Conservation (phyloP, 37 sponge, comb jelly and placozoan genomes). For the Crambe crambe region DNA sequence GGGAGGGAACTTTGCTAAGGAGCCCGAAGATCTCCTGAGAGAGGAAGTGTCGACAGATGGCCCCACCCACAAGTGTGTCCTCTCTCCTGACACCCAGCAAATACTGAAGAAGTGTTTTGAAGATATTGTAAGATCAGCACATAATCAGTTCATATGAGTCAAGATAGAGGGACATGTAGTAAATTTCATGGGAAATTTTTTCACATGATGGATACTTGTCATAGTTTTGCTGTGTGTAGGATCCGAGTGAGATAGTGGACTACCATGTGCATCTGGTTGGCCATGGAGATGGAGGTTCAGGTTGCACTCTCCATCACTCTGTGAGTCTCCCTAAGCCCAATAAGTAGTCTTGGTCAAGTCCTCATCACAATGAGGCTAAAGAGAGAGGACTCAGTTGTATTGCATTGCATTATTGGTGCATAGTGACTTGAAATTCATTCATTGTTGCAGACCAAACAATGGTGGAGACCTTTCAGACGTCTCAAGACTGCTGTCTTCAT, state of each 20-base stretch:
- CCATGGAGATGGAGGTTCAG: conserved; percentile 74
- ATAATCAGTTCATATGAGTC: too few relatives aligned
- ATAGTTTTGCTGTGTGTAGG: conserved; percentile 23
- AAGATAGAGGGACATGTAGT: too few relatives aligned
- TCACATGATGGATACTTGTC: too few relatives aligned
- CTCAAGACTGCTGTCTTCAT: conserved; percentile 72
- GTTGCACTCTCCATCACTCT: conserved; percentile 60
- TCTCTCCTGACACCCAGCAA: conserved; percentile 34
- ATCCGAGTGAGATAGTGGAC: conserved; percentile 73
- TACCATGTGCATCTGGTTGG: conserved; percentile 90
- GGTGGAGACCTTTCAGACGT: conserved; percentile 57
- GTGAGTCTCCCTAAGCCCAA: too few relatives aligned
- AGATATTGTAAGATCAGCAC: conserved; percentile 67
- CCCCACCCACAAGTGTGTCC: conserved; percentile 6
- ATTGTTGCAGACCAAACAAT: conserved; percentile 49
- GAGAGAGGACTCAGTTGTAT: too few relatives aligned
- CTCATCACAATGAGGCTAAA: too few relatives aligned
- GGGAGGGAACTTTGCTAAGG: conserved; percentile 62
- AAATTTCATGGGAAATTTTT: too few relatives aligned
- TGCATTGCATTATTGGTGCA: too few relatives aligned
- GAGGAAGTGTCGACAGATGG: conserved; percentile 2
- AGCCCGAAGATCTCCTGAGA: conserved; percentile 76
- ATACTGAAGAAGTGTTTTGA: conserved; percentile 44
- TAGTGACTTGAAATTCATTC: too few relatives aligned
- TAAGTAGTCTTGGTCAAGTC: background rate